phyloP scores from a whole-genome alignment of 2,113 vertebrate species.

The Urocynchramus pylzowi region DNA sequence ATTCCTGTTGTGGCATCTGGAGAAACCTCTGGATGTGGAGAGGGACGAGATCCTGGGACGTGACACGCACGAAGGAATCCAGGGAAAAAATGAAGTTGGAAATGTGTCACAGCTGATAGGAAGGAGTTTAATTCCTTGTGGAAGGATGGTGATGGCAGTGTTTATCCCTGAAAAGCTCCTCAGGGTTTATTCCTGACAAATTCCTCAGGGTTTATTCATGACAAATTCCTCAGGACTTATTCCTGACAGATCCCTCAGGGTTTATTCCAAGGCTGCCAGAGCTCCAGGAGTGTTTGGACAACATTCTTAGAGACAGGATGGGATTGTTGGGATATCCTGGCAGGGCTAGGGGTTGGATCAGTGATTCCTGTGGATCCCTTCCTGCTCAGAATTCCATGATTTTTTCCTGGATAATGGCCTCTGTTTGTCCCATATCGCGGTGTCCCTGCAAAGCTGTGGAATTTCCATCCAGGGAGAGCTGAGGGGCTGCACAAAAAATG shows the following conservation, averaged over 20 bases:
- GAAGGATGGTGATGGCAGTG: rapidly evolving
- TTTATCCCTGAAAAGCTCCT: not conserved
- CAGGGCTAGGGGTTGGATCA: not conserved
- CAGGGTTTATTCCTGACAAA: not conserved
- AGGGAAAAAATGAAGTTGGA: not conserved
- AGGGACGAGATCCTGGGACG: rapidly evolving
- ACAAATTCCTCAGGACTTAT: not conserved
- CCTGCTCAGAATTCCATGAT: rapidly evolving
- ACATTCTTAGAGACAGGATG: not conserved
- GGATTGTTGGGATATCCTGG: not conserved
- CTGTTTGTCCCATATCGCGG: rapidly evolving
- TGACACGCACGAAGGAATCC: rapidly evolving
- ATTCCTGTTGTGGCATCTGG: rapidly evolving
- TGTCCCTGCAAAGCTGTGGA: not conserved
- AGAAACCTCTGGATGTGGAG: not conserved
- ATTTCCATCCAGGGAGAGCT: not conserved
- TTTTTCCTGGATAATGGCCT: rapidly evolving
- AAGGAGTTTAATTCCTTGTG: not conserved
- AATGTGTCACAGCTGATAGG: not conserved
- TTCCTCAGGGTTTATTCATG: not conserved
- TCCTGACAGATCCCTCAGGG: not conserved
- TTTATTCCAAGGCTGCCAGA: not conserved
- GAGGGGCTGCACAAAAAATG: not conserved
- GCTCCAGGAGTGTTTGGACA: not conserved
- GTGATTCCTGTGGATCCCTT: not conserved